phyloP scores from a whole-genome alignment of 1,140 invertebrate species.

The Melipona quadrifasciata region DNA sequence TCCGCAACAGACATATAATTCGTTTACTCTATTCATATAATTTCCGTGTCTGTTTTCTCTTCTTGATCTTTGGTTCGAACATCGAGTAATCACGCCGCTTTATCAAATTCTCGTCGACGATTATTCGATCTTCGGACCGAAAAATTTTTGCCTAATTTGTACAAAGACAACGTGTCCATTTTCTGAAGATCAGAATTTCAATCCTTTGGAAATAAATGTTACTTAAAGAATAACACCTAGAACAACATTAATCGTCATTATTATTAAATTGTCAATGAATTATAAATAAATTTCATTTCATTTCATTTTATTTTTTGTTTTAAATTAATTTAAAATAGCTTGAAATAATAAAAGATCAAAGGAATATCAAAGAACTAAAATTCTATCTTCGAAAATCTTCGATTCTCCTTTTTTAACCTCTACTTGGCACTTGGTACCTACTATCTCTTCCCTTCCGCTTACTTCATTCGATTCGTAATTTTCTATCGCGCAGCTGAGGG shows the following conservation, averaged over 20 bases:
- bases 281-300: no score
- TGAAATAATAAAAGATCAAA: background rate
- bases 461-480: background rate
- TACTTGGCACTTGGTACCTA: constrained; percentile 42
- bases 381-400: constrained; percentile 4
- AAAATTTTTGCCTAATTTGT: constrained; percentile 41
- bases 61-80: background rate
- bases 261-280: no score
- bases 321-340: no score
- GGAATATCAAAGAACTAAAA: constrained; percentile 16
- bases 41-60: background rate
- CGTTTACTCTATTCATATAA: constrained; percentile 18
- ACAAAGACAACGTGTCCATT: constrained; percentile 28
- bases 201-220: background rate
- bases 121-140: constrained; percentile 20
- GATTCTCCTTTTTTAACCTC: background rate
- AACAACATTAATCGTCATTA: background rate
- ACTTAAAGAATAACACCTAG: background rate
- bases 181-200: background rate
- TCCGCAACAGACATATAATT: constrained; percentile 33
- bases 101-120: background rate
- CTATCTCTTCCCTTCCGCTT: background rate
- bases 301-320: no score
- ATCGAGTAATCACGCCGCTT: background rate
- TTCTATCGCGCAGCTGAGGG: background rate